These are phyloP conservation scores for Sardinella longiceps DNA, from an alignment of 2,797 vertebrate species.

Conservation along the genomic window DNA sequence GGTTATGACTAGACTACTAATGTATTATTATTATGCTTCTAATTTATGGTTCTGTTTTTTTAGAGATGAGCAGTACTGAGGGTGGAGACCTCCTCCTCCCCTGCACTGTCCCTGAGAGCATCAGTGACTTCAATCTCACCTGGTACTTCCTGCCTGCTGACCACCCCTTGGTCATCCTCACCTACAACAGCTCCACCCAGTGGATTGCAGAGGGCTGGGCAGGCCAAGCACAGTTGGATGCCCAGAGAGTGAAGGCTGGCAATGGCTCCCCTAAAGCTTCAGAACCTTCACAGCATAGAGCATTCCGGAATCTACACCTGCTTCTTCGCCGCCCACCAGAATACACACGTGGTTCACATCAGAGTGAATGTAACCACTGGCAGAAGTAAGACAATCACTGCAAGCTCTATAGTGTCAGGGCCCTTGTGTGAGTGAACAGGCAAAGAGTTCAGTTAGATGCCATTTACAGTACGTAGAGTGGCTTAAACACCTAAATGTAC, in stretches of 20 bases:
- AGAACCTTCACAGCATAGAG: constrained; percentile 49
- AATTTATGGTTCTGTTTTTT: no score
- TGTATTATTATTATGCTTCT: no score
- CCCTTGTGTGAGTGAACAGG: no score
- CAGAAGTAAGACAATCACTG: background rate
- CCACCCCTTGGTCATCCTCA: constrained; percentile 60
- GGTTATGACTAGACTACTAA: no score
- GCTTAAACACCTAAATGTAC: no score
- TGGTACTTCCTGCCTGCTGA: constrained; percentile 68
- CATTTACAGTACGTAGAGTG: no score
- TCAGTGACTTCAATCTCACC: constrained; percentile 62
- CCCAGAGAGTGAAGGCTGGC: constrained; percentile 55
- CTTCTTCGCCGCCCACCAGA: constrained; percentile 54
- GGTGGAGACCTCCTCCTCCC: constrained; percentile 70
- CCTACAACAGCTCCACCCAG: constrained; percentile 63
- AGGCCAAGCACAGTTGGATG: constrained; percentile 57
- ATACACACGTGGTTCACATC: constrained; percentile 60
- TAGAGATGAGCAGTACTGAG: constrained; percentile 58
- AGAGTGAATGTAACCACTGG: constrained; percentile 55
- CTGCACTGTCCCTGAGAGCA: constrained; percentile 64
- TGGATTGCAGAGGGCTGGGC: constrained; percentile 55
- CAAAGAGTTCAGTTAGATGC: no score
- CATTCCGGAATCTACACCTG: constrained; percentile 72
- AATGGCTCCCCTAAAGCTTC: constrained; percentile 72
- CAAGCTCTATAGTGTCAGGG: no score